Evolutionary conservation across 2,113 vertebrate species (phyloP), one percentile per base, ranked within the genome.

Genomic region (Percopsis transmontana): DNA sequence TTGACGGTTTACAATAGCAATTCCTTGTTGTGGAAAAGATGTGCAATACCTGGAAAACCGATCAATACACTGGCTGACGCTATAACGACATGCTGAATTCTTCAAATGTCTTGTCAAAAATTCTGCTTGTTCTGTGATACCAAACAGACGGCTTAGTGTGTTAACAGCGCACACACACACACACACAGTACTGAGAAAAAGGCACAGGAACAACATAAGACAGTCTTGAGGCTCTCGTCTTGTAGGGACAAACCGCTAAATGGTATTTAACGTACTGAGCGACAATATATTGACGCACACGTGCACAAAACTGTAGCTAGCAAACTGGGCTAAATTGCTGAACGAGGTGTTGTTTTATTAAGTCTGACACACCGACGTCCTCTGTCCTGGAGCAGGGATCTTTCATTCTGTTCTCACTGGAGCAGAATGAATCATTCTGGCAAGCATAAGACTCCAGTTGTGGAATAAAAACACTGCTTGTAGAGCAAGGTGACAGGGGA

Each of bases 21-120:
- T 56, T 54, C 33, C 39, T 54, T 58, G 56, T 39, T 33, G 21
- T 14, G 63, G 16, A 58, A 53, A 83, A 76, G 70, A 61, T 39
- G 4, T 48, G 52, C 18, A 40, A 54, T n/a, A 4, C 1, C 16
- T 62, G 16, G 21, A 62, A 53, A 15, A 19, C 23, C 27, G 8
- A 33, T 7, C 27, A 33, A 33, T 33, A 47, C 27, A 1, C 27
- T 74, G 14, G 15, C 20, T n/a, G 1, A 16, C 23, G 50, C 15
- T 57, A 33, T 47, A 56, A 58, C 50, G 21, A 38, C 0, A 1
- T 3, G 14, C 11, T 5, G 13, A 23, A 58, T 63, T 76, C 66
- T 57, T 76, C 6, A 44, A 74, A 81, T 62, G 50, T 77, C 57
- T 70, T 58, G 53, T 40, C 39, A 65, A 7, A 27, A 39, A 53